Base-by-base conservation (phyloP, 2,888 invertebrate genomes). In the Chrysolina haemoptera region DNA sequence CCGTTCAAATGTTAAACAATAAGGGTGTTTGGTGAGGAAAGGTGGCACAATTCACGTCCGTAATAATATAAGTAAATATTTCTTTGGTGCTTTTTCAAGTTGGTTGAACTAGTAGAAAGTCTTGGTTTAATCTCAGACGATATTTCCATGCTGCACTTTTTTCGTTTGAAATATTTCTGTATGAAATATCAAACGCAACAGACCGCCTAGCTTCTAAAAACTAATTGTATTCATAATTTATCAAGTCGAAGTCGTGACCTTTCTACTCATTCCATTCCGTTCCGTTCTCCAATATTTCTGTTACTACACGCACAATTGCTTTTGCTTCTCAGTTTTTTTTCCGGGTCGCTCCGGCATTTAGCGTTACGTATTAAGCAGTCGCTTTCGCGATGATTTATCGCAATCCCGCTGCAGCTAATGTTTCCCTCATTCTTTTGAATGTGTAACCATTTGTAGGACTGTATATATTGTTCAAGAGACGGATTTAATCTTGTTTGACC, bases 391-490 rank as follows among this genome's bases (percentile, higher is more conserved):
- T 66, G 66, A 66, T 66, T 66, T 66, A 66, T 48, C 48, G 35
- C 50, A 35, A 35, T 66, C 66, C 50, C n/a, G 48, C 66, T 66
- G 50, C 50, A 66, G 48, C 66, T 50, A 50, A 66, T 66, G 66
- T 50, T 50, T 43, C 50, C 43, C 50, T 27, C 66, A 35, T 66
- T 66, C 66, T 35, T 66, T 66, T 50, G 48, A 35, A 66, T 66
- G 66, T 66, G 40, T 66, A 66, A 66, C 48, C 66, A 50, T 66
- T 66, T 11, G 22, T 66, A 50, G n/a, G 48, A 22, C 48, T 22
- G 48, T 43, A 46, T 64, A 22, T 66, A 27, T 66, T 66, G 66
- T 66, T 43, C 46, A 46, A 59, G 59, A 35, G 35, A 35, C 20
- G 59, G 27, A 59, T 59, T 59, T 59, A 27, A 59, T 59, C 59